A percentile compares a stretch with the other conserved stretches of the same genome.
phyloP scores from a whole-genome alignment of 2,113 vertebrate genomes.

The Leuciscus idus region DNA sequence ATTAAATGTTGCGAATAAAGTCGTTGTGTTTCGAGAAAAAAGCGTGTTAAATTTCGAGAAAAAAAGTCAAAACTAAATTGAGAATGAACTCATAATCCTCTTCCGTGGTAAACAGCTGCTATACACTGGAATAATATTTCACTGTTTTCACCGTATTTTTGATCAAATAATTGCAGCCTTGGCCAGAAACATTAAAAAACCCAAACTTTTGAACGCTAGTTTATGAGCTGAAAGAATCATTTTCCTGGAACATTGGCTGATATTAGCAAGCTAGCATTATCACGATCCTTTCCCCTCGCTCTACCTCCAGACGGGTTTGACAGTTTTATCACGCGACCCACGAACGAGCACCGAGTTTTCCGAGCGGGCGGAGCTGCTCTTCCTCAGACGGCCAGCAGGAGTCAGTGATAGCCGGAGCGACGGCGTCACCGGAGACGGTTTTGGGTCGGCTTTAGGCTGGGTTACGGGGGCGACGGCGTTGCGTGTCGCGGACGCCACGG shows the following conservation, averaged over 20 bases:
- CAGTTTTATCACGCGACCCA: slow-evolving; percentile 70
- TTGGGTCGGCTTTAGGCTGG: slow-evolving; percentile 44
- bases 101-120: background rate
- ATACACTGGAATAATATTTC: background rate
- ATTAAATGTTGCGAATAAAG: too few relatives aligned
- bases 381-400: slow-evolving; percentile 62
- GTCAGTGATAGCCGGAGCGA: slow-evolving; percentile 78
- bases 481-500: slow-evolving; percentile 84
- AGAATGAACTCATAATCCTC: too few relatives aligned
- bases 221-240: too few relatives aligned
- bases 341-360: slow-evolving; percentile 74
- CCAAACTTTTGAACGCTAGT: background rate
- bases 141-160: background rate
- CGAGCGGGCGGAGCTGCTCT: slow-evolving; percentile 66
- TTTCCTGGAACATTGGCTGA: too few relatives aligned
- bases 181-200: background rate
- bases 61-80: too few relatives aligned
- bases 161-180: background rate
- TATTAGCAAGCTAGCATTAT: background rate
- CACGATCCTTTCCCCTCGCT: background rate
- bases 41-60: too few relatives aligned
- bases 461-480: slow-evolving; percentile 47
- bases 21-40: too few relatives aligned
- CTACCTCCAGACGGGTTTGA: slow-evolving; percentile 79
- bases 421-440: slow-evolving; percentile 11